These are phyloP conservation scores for Acrocephalus scirpaceus DNA, from an alignment of 2,797 vertebrate species.

Conservation along the genomic window DNA sequence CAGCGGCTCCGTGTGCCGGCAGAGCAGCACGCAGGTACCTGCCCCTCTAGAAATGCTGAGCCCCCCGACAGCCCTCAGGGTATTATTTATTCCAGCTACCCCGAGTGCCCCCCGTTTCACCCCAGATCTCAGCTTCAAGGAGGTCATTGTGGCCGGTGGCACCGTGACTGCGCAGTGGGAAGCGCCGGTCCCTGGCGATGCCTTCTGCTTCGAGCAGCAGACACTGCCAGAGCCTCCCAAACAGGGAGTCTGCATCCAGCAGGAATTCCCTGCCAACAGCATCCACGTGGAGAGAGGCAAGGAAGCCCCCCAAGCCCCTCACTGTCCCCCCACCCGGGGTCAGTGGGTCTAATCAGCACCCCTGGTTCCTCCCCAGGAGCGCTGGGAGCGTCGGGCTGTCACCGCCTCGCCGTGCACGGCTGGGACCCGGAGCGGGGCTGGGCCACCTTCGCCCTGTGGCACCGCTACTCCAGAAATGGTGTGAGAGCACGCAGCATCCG, in stretches of 20 bases:
- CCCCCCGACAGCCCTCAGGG: neutral
- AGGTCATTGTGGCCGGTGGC: rapidly evolving
- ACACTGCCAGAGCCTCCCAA: rapidly evolving
- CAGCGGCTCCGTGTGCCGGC: neutral
- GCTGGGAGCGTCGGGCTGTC: neutral
- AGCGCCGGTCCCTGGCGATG: rapidly evolving
- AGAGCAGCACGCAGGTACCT: neutral
- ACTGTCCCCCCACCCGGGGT: rapidly evolving
- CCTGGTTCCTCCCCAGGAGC: neutral
- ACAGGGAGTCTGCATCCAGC: neutral
- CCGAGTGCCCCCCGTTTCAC: rapidly evolving
- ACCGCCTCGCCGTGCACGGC: conserved; percentile 49
- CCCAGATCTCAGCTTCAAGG: conserved; percentile 12
- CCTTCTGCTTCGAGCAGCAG: conserved; percentile 69
- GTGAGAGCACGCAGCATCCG: rapidly evolving
- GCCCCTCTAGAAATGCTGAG: rapidly evolving
- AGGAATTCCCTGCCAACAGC: neutral
- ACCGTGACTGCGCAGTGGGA: neutral
- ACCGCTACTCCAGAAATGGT: conserved; percentile 59
- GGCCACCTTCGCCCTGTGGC: conserved; percentile 34
- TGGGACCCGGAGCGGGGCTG: neutral
- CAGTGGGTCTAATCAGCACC: neutral
- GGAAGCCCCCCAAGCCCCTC: rapidly evolving
- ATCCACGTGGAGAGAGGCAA: neutral
- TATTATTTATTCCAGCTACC: neutral